These are phyloP conservation scores for Platichthys stellatus DNA, from an alignment of 2,113 vertebrate species.

Conservation along the genomic window DNA sequence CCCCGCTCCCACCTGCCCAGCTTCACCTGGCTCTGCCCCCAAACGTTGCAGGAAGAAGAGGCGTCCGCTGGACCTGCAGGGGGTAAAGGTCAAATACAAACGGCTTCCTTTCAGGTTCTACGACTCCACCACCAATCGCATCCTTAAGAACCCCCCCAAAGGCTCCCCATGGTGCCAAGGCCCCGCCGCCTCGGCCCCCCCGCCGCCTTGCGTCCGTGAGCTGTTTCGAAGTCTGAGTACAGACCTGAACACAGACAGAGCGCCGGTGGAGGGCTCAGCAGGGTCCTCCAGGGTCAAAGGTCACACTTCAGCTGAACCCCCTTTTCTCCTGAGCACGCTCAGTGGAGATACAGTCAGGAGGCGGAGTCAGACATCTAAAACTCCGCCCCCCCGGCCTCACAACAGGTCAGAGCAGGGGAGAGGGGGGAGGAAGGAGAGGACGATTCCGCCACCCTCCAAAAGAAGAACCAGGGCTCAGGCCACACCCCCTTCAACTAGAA, in stretches of 20 bases:
- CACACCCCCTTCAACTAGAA: constrained; percentile 36
- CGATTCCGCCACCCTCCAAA: constrained; percentile 1
- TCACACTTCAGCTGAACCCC: constrained; percentile 33
- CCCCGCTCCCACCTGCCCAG: constrained; percentile 61
- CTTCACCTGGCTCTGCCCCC: constrained; percentile 32
- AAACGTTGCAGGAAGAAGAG: constrained; percentile 73
- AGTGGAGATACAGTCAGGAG: constrained; percentile 41
- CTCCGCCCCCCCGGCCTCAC: constrained; percentile 1
- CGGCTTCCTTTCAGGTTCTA: constrained; percentile 84
- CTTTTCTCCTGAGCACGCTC: constrained; percentile 58
- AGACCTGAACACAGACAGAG: constrained; percentile 80
- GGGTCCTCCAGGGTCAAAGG: constrained; percentile 43
- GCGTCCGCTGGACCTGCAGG: constrained; percentile 69
- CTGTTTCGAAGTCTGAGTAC: constrained; percentile 85
- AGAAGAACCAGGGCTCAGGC: constrained; percentile 24
- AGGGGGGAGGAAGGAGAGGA: constrained; percentile 3
- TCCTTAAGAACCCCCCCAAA: constrained; percentile 81
- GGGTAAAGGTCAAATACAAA: constrained; percentile 86
- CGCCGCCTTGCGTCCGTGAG: constrained; percentile 72
- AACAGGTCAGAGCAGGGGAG: constrained; percentile 13
- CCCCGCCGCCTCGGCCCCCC: constrained; percentile 54
- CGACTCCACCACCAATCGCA: constrained; percentile 83
- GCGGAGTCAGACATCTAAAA: neutral
- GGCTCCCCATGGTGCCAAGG: constrained; percentile 36
- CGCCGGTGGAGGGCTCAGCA: constrained; percentile 47